Evolutionary conservation across 2,113 vertebrate genomes (phyloP).

Genomic region (Ivindomyrus marchei): DNA sequence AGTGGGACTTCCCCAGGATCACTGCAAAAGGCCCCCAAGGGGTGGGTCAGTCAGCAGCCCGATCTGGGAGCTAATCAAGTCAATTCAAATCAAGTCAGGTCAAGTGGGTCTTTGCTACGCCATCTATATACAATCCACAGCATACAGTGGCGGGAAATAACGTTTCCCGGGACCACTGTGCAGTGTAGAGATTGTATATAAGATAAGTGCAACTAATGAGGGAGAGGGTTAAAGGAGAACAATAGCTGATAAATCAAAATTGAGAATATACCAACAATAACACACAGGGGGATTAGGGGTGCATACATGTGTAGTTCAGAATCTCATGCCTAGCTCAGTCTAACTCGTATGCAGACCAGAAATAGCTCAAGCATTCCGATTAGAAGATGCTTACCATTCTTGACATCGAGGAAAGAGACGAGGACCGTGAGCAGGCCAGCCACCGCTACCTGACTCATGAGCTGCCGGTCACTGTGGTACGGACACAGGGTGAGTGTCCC

Average conservation of each 20-base stretch:
- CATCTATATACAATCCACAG: background rate
- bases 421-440: slow-evolving; percentile 90
- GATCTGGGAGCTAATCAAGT: background rate
- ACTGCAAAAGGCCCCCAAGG: slow-evolving; percentile 52
- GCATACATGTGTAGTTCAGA: background rate
- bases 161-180: background rate
- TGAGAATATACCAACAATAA: background rate
- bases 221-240: background rate
- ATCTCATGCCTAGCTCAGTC: background rate
- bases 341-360: background rate
- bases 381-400: slow-evolving; percentile 79
- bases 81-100: background rate
- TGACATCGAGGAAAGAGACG: slow-evolving; percentile 93
- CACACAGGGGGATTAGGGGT: background rate
- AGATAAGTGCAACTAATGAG: background rate
- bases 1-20: slow-evolving; percentile 94
- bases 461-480: slow-evolving; percentile 96
- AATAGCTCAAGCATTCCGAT: background rate
- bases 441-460: slow-evolving; percentile 97
- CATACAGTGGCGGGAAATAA: background rate
- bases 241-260: background rate
- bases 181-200: background rate
- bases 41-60: background rate
- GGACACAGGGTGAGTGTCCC: slow-evolving; percentile 94
- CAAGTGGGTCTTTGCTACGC: background rate